Percentiles rank a stretch among this genome's conserved stretches.
Conservation (phyloP, 2,113 vertebrate genomes). For the Astatoreochromis straeleni region DNA sequence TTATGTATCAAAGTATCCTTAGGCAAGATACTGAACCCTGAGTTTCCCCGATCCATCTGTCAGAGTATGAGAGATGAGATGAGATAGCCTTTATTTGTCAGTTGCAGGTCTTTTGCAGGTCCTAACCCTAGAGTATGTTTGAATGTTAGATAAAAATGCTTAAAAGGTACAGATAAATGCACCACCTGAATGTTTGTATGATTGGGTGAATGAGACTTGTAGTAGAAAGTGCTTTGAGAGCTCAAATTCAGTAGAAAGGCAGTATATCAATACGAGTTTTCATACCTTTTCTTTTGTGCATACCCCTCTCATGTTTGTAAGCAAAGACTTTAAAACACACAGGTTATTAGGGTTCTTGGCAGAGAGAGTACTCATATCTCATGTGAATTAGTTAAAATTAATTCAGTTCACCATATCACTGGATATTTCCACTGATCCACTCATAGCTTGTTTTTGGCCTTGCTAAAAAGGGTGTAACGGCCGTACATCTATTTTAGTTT, state of each 20-base stretch:
- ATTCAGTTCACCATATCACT: not conserved
- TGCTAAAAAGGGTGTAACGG: accelerated
- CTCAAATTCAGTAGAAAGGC: not conserved
- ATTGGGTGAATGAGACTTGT: not conserved
- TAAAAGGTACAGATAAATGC: not conserved
- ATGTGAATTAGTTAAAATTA: not conserved
- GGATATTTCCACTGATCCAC: not conserved
- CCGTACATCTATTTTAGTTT: not conserved
- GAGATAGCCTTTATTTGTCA: too few species aligned
- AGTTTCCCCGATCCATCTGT: not conserved
- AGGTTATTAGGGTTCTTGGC: not conserved
- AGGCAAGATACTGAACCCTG: not conserved
- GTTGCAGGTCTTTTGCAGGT: too few species aligned
- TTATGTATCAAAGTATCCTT: not conserved
- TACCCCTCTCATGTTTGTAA: not conserved
- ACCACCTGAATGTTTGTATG: not conserved
- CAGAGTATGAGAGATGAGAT: too few species aligned
- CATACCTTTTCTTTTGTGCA: not conserved
- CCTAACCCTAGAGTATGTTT: not conserved
- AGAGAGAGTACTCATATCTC: not conserved
- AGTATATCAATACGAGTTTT: not conserved
- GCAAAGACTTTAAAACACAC: not conserved
- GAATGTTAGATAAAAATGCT: not conserved
- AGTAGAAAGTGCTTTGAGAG: not conserved
- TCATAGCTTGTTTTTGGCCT: not conserved